phyloP scores from a whole-genome alignment of 2,797 vertebrate genomes.

The Spea hammondii region DNA sequence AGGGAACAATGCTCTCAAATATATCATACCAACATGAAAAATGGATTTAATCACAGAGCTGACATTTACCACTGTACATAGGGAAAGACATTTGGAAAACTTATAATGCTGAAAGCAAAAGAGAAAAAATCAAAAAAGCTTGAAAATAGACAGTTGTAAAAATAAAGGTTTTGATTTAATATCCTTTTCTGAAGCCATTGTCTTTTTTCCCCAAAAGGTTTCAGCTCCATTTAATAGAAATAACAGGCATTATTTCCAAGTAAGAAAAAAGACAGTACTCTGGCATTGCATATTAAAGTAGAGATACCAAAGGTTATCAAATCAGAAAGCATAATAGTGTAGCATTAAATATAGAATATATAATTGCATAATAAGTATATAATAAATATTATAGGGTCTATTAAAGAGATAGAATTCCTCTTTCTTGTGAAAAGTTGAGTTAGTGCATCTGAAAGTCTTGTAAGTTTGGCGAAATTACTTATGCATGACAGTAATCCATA shows the following conservation, averaged over 20 bases:
- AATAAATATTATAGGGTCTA: no score
- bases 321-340: no score
- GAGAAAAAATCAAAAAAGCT: not conserved
- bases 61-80: constrained; percentile 33
- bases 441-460: no score
- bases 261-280: not conserved
- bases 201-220: not conserved
- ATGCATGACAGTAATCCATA: no score
- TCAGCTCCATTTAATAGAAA: constrained; percentile 9
- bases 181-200: constrained; percentile 1
- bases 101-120: constrained; percentile 2
- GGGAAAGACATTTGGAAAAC: constrained; percentile 27
- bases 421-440: no score
- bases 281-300: no score
- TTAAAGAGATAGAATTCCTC: no score
- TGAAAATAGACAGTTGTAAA: constrained; percentile 13
- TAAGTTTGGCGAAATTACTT: no score
- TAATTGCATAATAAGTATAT: no score
- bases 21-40: constrained; percentile 39
- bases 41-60: constrained; percentile 42
- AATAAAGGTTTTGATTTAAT: constrained; percentile 12
- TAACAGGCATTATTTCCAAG: not conserved
- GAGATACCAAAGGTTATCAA: no score
- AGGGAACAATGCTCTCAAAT: constrained; percentile 28
- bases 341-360: no score